Evolutionary conservation across 2,888 invertebrate species (phyloP).

Genomic region (Vandiemenella viatica): DNA sequence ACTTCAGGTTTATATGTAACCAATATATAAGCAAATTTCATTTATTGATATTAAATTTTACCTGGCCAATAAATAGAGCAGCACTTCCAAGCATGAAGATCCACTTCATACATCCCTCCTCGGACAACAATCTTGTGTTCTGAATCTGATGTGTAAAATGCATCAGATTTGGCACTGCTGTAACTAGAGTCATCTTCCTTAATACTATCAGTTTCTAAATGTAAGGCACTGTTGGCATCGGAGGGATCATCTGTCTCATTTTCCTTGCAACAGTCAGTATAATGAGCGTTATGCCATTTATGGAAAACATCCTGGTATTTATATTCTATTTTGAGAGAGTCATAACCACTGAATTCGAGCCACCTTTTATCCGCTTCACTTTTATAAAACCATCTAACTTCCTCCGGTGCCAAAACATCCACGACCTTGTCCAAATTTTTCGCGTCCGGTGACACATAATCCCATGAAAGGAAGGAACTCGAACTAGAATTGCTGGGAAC

Average conservation of each 20-base stretch:
- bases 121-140: slow-evolving; percentile 32
- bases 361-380: slow-evolving; percentile 40
- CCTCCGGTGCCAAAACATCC: slow-evolving; percentile 20
- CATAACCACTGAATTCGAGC: slow-evolving; percentile 47
- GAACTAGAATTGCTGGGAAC: background rate
- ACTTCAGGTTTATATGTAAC: too few species aligned
- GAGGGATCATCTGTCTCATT: background rate
- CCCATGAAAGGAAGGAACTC: slow-evolving; percentile 4
- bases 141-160: background rate
- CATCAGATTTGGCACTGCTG: background rate
- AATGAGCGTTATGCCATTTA: slow-evolving; percentile 9
- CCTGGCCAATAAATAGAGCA: slow-evolving; percentile 49
- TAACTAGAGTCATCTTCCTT: background rate
- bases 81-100: slow-evolving; percentile 38
- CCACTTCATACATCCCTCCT: slow-evolving; percentile 47
- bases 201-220: slow-evolving; percentile 7
- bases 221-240: slow-evolving; percentile 7
- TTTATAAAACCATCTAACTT: slow-evolving; percentile 46
- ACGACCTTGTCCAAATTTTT: slow-evolving; percentile 13
- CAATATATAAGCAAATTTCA: too few species aligned
- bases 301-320: slow-evolving; percentile 26
- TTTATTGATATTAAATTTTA: too few species aligned
- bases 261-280: background rate
- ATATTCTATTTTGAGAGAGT: slow-evolving; percentile 44
- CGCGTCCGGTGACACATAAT: slow-evolving; percentile 7